Evolutionary conservation across 2,797 vertebrate genomes (phyloP), one percentile per base, ranked within the genome.

Genomic region (Limosa lapponica): DNA sequence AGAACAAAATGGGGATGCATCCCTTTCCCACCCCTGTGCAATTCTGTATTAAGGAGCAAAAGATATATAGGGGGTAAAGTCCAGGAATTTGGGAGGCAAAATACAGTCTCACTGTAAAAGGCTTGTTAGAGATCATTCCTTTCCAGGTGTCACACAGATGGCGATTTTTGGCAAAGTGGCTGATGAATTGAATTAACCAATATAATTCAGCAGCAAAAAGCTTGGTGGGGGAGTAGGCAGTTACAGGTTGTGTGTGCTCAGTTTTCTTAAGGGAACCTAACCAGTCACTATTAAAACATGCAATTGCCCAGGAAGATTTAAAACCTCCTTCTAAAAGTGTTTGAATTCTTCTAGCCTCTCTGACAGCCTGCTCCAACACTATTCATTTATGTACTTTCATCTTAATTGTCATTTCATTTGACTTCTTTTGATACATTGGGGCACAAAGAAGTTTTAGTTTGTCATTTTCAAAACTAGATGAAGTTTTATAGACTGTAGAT

Each of bases 221-320:
- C 8, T 80, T 62, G 22, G 18, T 25, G 16, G 58, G 24, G 23
- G 46, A 87, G 6, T 27, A 67, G 39, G 34, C 11, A 65, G 23
- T 80, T 69, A 16, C 2, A 11, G 27, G 37, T 48, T 14, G 22
- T 27, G 10, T 2, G 17, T 2, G 0, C 20, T 74, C 10, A 1
- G 22, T 71, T 95, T 80, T 25, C 41, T 25, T 32, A 80, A 46
- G 36, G 18, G 36, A 87, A 57, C 52, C 11, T 74, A 23, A 72
- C 39, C 19, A 44, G 36, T 64, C 23, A 10, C 36, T 65, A 4
- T 64, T 59, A 72, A 91, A 72, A 71, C 15, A 34, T 18, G 5
- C 0, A 1, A 24, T 32, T 82, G 16, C 18, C 34, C 15, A 57
- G 57, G 54, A 65, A 89, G 83, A 57, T 28, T 13, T 59, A 49